Evolutionary conservation across 2,113 vertebrate genomes (phyloP).

Genomic region (Platanista minor): DNA sequence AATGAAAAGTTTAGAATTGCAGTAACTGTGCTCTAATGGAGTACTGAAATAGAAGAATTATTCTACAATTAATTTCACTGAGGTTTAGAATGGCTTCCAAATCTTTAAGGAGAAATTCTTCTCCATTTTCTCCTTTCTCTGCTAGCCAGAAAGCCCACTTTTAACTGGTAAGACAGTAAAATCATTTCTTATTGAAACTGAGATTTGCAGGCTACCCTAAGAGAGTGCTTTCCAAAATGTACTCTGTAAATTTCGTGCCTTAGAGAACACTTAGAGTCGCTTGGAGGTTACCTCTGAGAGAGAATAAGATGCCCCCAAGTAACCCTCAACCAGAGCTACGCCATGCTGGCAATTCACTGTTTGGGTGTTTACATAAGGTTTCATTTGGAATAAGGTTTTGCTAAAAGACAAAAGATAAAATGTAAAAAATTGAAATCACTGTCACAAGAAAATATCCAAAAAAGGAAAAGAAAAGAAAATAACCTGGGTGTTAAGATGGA

Average conservation of each 20-base stretch:
- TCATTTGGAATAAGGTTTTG: neutral
- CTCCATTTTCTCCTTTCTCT: neutral
- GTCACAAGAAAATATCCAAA: neutral
- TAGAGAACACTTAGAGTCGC: neutral
- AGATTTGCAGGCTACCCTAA: neutral
- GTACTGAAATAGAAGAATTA: neutral
- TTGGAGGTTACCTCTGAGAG: neutral
- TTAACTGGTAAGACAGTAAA: neutral
- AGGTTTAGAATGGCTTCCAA: neutral
- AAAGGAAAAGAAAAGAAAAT: neutral
- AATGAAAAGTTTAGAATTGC: neutral
- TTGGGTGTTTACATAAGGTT: neutral
- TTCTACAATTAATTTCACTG: neutral
- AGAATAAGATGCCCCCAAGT: neutral
- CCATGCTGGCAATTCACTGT: neutral
- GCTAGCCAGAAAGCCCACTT: neutral
- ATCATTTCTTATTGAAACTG: neutral
- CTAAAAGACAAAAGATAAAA: neutral
- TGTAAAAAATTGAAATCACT: neutral
- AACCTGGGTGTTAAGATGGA: neutral
- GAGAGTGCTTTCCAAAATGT: neutral
- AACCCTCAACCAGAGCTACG: neutral
- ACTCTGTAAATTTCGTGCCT: neutral
- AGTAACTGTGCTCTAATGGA: neutral
- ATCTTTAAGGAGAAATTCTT: neutral